Evolutionary conservation across 2,797 vertebrate species (phyloP).

Genomic region (Gallinago stenura): DNA sequence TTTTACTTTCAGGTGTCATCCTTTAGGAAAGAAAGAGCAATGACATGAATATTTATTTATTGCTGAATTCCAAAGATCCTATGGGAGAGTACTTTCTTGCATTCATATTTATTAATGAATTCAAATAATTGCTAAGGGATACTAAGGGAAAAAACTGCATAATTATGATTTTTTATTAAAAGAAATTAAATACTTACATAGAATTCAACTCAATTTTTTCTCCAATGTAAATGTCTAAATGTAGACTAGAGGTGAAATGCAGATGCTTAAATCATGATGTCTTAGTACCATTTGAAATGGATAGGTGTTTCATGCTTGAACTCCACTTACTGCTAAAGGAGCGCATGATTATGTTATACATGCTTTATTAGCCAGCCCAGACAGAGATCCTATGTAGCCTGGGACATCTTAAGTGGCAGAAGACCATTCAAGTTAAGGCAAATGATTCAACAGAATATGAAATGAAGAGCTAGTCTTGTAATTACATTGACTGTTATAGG

Average conservation of each 20-base stretch:
- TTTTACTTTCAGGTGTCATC: neutral
- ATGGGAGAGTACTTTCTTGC: neutral
- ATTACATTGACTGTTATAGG: neutral
- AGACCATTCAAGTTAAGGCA: neutral
- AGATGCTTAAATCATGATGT: neutral
- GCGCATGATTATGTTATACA: neutral
- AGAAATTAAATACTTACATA: neutral
- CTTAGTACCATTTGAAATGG: neutral
- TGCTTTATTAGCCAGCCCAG: neutral
- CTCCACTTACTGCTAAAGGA: neutral
- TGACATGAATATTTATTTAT: neutral
- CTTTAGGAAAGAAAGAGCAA: neutral
- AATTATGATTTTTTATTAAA: neutral
- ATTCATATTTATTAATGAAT: neutral
- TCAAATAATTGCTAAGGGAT: neutral
- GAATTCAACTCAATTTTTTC: neutral
- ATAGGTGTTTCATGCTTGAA: neutral
- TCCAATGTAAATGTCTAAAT: neutral
- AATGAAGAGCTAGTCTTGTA: neutral
- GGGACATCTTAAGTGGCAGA: neutral
- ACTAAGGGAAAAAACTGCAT: neutral
- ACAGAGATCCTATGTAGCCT: accelerated
- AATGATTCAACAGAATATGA: neutral
- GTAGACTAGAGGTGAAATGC: neutral
- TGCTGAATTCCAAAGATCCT: neutral